Evolutionary conservation across 2,888 invertebrate species (phyloP), one percentile per base, ranked within the genome.

Genomic region (Steinernema hermaphroditum): DNA sequence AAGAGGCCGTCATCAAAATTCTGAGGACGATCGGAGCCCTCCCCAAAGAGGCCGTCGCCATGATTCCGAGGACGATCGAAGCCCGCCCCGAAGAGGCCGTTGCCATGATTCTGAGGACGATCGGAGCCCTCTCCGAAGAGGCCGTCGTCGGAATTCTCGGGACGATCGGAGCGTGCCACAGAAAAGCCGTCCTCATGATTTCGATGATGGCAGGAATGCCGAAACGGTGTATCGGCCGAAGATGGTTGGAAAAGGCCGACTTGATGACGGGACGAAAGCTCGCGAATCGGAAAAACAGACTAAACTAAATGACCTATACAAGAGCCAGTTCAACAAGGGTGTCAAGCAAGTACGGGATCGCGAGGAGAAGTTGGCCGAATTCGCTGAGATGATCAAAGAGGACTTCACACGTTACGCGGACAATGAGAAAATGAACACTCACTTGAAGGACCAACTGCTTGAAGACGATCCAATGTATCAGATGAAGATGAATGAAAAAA

Each of bases 401-500:
- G 96, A 96, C 0, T 87, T 98, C 70, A 95, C 97, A 0, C 90
- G 97, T 37, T 93, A 93, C 86, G 91, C 91, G 1, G 92, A 93
- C 82, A 97, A 98, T 86, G 90, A 90, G 29, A 97, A 96, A 87
- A 88, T 97, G 82, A 96, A 98, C 83, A 89, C 89, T 0, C 90
- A 91, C 83, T 88, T 95, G 41, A 91, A 81, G 70, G 81, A 75
- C 24, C 73, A 79, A 46, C 62, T 81, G 76, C 89, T 93, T 72
- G 92, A 91, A 0, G 96, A 93, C 0, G 97, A 98, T 89, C 96
- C 97, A 0, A 96, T 97, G 96, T 88, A 94, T 73, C 90, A 75
- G n/a, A 73, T 82, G 43, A 81, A 83, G 0, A 50, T 91, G 68
- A 96, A 94, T 82, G 92, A 96, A 71, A 72, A 76, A n/a, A 90